Percentiles rank a stretch among this genome's conserved stretches.
These are phyloP conservation scores for Proisotoma minuta DNA, from an alignment of 2,888 invertebrate genomes.

Conservation along the genomic window DNA sequence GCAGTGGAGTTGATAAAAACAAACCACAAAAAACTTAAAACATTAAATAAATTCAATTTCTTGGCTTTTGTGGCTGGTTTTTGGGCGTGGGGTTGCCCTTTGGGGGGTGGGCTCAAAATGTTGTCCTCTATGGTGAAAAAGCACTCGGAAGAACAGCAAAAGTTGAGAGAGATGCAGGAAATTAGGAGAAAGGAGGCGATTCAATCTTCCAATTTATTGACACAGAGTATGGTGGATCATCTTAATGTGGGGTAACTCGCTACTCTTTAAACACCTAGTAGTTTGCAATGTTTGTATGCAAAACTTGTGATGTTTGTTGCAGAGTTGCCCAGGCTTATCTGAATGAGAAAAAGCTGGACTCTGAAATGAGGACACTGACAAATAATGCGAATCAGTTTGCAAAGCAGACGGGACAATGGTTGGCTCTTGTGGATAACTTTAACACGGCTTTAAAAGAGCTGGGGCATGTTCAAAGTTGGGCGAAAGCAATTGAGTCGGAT, in stretches of 20 bases:
- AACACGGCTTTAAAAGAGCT: slow-evolving; percentile 88
- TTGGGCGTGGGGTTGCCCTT: not conserved
- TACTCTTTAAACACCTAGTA: not conserved
- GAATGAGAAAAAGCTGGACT: slow-evolving; percentile 94
- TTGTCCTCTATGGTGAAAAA: slow-evolving; percentile 80
- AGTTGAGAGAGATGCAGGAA: slow-evolving; percentile 80
- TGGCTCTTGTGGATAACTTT: slow-evolving; percentile 82
- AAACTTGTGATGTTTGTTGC: slow-evolving; percentile 48
- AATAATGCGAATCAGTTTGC: slow-evolving; percentile 89
- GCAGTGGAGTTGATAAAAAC: too few relatives aligned
- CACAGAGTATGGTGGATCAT: slow-evolving; percentile 92
- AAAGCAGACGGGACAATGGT: slow-evolving; percentile 95
- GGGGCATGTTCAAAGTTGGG: slow-evolving; percentile 99
- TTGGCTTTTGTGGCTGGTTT: not conserved
- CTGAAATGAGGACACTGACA: slow-evolving; percentile 93
- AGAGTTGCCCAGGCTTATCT: slow-evolving; percentile 97
- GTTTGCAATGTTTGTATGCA: slow-evolving; percentile 27
- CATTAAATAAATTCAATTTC: too few relatives aligned
- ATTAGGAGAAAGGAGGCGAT: slow-evolving; percentile 89
- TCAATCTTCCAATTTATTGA: slow-evolving; percentile 83
- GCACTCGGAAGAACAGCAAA: slow-evolving; percentile 73
- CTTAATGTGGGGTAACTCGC: slow-evolving; percentile 85
- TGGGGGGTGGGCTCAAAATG: slow-evolving; percentile 58
- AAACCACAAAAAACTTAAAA: too few relatives aligned
- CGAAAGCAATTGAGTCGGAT: slow-evolving; percentile 91